Percentiles rank a stretch among this genome's conserved stretches.
These are phyloP conservation scores for Ptychadena robeensis DNA, from an alignment of 2,797 vertebrate genomes.

Conservation along the genomic window DNA sequence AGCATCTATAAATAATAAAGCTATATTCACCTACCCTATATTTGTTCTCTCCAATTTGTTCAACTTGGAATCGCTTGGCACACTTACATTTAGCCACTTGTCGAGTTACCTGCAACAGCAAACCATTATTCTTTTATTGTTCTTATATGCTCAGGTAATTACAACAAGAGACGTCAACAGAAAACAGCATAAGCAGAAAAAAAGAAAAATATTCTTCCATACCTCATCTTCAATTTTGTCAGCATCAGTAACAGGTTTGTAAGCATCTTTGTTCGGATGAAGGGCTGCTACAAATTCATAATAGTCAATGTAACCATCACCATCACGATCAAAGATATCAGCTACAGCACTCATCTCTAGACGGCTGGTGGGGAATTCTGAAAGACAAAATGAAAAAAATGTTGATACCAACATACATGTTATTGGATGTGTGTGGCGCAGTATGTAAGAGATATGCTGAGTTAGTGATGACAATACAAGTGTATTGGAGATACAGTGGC, in stretches of 20 bases:
- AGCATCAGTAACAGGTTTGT: slow-evolving; percentile 95
- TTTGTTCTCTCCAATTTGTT: slow-evolving; percentile 99
- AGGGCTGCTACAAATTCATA: slow-evolving; percentile 98
- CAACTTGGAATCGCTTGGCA: slow-evolving; percentile 98
- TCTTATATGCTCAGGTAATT: neutral
- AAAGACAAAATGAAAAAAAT: slow-evolving; percentile 22
- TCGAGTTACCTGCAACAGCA: slow-evolving; percentile 86
- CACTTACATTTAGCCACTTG: slow-evolving; percentile 99
- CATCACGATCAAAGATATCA: slow-evolving; percentile 97
- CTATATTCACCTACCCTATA: slow-evolving; percentile 87
- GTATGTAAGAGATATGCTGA: too few relatives aligned
- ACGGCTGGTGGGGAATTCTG: slow-evolving; percentile 96
- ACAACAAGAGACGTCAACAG: neutral
- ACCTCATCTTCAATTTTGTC: slow-evolving; percentile 99
- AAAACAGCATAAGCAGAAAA: neutral
- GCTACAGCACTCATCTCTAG: slow-evolving; percentile 98
- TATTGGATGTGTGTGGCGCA: too few relatives aligned
- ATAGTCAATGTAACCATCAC: slow-evolving; percentile 99
- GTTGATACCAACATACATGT: too few relatives aligned
- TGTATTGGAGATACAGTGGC: too few relatives aligned
- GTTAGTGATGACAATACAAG: too few relatives aligned
- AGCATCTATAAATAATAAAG: neutral
- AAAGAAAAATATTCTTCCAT: slow-evolving; percentile 3
- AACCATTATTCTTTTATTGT: neutral
- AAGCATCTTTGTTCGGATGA: slow-evolving; percentile 98